Percentiles rank a stretch among this genome's conserved stretches.
These are phyloP conservation scores for Acromyrmex echinatior DNA, from an alignment of 1,140 invertebrate genomes.

Conservation along the genomic window DNA sequence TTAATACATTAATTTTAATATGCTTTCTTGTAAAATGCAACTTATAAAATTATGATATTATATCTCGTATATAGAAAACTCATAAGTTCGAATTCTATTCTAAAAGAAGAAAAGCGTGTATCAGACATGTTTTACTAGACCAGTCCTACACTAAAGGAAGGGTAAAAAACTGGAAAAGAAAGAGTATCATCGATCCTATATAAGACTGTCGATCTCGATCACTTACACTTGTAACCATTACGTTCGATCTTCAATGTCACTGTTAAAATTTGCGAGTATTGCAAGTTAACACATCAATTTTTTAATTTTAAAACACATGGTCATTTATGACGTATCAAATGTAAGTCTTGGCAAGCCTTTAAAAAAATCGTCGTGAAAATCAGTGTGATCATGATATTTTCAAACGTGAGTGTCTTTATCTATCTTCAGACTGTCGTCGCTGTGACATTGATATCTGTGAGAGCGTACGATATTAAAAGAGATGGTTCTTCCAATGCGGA, in stretches of 20 bases:
- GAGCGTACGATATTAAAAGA: conserved; percentile 64
- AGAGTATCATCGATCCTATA: conserved; percentile 72
- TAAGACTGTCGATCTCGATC: conserved; percentile 69
- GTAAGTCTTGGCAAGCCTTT: conserved; percentile 45
- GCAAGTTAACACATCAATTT: not conserved
- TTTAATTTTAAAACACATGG: not conserved
- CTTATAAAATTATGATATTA: not conserved
- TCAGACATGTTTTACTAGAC: conserved; percentile 48
- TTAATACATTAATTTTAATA: not conserved
- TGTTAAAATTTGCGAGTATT: not conserved
- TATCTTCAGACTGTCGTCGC: conserved; percentile 74
- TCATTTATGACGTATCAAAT: conserved; percentile 30
- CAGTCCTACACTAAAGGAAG: conserved; percentile 56
- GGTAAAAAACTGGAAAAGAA: conserved; percentile 58
- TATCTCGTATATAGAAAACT: not conserved
- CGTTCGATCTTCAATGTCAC: not conserved
- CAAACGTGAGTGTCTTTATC: conserved; percentile 40
- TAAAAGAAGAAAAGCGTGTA: conserved; percentile 53
- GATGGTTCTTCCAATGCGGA: conserved; percentile 17
- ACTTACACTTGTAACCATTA: conserved; percentile 5
- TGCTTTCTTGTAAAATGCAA: not conserved
- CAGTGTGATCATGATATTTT: not conserved
- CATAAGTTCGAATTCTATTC: not conserved
- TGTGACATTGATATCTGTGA: conserved; percentile 67
- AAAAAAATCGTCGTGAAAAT: not conserved